phyloP scores from a whole-genome alignment of 1,140 invertebrate genomes.

The Formica exsecta region DNA sequence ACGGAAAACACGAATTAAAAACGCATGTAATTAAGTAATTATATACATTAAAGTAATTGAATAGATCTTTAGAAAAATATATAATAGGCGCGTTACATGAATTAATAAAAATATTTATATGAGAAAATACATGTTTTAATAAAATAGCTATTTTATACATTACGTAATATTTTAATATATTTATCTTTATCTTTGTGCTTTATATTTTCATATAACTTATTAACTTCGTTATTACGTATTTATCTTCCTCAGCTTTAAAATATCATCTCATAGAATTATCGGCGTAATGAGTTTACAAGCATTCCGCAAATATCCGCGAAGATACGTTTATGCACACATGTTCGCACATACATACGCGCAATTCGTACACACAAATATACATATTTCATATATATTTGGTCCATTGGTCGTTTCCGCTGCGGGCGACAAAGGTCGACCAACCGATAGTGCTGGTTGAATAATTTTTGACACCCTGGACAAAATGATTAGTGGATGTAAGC shows the following conservation, averaged over 20 bases:
- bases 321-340: not conserved
- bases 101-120: not conserved
- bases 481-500: not conserved
- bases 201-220: not conserved
- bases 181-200: not conserved
- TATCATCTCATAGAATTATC: conserved; percentile 20
- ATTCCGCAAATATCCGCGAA: conserved; percentile 46
- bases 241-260: not conserved
- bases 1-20: conserved; percentile 2
- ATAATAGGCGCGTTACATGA: not conserved
- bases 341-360: not conserved
- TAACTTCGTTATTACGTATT: conserved; percentile 9
- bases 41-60: not conserved
- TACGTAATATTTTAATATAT: not conserved
- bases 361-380: conserved; percentile 44
- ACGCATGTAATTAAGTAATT: conserved; percentile 4
- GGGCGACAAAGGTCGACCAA: conserved; percentile 73
- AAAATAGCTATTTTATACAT: not conserved
- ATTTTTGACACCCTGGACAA: conserved; percentile 12
- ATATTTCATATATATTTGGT: conserved; percentile 62
- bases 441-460: conserved; percentile 26
- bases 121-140: not conserved
- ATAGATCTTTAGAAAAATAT: not conserved
- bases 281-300: not conserved
- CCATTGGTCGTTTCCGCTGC: conserved; percentile 54